phyloP scores from a whole-genome alignment of 2,888 invertebrate genomes.

The Rhimphoctona megacephalus region DNA sequence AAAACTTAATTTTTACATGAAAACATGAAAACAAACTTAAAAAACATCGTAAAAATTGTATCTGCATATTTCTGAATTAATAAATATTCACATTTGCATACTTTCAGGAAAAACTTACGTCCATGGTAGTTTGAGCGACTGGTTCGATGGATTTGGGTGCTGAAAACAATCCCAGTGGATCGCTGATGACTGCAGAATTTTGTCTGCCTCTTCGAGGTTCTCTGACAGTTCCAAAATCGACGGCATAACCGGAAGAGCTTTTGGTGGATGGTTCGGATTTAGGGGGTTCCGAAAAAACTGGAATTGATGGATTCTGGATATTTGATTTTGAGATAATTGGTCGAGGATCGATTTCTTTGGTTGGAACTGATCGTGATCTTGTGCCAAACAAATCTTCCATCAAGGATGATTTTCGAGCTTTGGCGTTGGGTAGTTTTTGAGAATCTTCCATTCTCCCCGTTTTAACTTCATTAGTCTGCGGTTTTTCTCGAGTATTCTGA shows the following conservation, averaged over 20 bases:
- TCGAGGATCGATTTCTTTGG: conserved; percentile 53
- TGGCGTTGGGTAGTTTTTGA: conserved; percentile 65
- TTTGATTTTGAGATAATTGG: conserved; percentile 56
- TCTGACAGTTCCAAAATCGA: conserved; percentile 70
- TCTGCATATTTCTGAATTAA: neutral
- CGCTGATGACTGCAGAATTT: conserved; percentile 74
- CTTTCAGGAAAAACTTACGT: conserved; percentile 41
- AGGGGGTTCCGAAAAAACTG: conserved; percentile 57
- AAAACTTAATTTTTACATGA: neutral
- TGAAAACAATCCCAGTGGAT: conserved; percentile 79
- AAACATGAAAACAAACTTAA: neutral
- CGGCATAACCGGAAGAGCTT: conserved; percentile 68
- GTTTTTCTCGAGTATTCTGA: conserved; percentile 52
- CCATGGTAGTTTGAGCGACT: conserved; percentile 6
- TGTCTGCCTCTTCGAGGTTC: conserved; percentile 78
- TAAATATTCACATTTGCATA: neutral
- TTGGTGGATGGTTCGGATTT: conserved; percentile 66
- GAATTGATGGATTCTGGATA: conserved; percentile 56
- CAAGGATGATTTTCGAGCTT: conserved; percentile 74
- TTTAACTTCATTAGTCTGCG: conserved; percentile 66
- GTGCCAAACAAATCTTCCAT: conserved; percentile 79
- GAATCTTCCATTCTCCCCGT: conserved; percentile 65
- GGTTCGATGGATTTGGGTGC: conserved; percentile 36
- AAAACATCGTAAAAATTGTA: neutral
- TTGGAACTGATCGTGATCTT: conserved; percentile 59